phyloP scores from a whole-genome alignment of 2,113 vertebrate species.

The Notiomystis cincta region DNA sequence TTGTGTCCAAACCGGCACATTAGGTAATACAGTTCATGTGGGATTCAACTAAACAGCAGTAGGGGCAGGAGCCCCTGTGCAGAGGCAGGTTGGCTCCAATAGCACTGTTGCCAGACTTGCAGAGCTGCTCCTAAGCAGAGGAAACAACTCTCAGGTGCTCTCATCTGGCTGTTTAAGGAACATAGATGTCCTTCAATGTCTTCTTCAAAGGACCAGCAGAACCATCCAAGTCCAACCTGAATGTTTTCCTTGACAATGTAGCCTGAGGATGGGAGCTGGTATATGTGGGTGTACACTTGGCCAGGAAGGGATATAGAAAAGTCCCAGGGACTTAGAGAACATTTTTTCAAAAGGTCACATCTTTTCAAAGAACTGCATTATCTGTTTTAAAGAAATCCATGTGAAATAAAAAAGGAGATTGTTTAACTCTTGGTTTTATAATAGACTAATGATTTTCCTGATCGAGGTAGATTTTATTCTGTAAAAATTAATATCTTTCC shows the following conservation, averaged over 20 bases:
- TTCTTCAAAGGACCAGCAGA: background rate
- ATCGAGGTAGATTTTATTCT: background rate
- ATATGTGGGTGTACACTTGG: background rate
- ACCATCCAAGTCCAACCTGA: background rate
- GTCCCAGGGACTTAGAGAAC: background rate
- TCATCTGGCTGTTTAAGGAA: background rate
- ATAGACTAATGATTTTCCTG: background rate
- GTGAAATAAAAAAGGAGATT: background rate
- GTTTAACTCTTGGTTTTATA: background rate
- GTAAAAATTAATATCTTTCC: background rate
- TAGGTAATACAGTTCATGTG: background rate
- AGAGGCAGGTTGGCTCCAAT: background rate
- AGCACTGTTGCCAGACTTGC: background rate
- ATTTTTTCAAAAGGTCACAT: background rate
- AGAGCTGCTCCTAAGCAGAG: background rate
- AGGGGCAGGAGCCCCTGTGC: background rate
- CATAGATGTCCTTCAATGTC: background rate
- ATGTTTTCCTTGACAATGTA: background rate
- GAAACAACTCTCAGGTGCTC: background rate
- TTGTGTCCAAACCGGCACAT: too few species aligned
- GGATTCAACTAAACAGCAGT: background rate
- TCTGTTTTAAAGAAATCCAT: background rate
- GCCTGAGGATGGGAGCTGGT: background rate
- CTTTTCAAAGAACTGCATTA: background rate
- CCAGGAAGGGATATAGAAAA: background rate